Percentiles rank a stretch among this genome's conserved stretches.
Evolutionary conservation across 2,888 invertebrate genomes (phyloP).

Genomic region (Drosophila demipolita): DNA sequence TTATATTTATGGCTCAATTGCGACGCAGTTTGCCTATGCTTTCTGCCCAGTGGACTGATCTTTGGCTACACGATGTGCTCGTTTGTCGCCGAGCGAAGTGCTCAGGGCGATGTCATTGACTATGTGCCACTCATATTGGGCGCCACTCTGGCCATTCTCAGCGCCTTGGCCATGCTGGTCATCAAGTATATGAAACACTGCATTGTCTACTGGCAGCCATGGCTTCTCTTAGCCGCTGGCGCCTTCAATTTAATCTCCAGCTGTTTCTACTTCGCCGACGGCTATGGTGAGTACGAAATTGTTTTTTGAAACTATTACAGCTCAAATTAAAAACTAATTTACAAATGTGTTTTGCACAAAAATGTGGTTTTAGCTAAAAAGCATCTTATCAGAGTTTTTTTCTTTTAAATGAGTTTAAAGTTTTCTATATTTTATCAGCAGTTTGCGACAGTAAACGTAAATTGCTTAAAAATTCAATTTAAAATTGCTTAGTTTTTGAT

Average conservation of each 20-base stretch:
- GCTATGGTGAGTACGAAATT: slow-evolving; percentile 70
- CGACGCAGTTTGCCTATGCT: slow-evolving; percentile 72
- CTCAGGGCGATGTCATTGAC: slow-evolving; percentile 53
- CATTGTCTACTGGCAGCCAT: slow-evolving; percentile 81
- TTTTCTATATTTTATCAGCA: neutral
- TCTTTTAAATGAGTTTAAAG: neutral
- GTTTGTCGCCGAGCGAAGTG: slow-evolving; percentile 74
- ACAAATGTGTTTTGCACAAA: neutral
- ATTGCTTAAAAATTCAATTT: neutral
- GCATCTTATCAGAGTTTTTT: neutral
- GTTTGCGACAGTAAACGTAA: neutral
- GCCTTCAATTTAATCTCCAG: slow-evolving; percentile 79
- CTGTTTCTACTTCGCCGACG: slow-evolving; percentile 82
- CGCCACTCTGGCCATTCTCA: slow-evolving; percentile 64
- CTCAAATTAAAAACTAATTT: neutral
- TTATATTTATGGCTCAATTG: neutral
- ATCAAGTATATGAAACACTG: slow-evolving; percentile 74
- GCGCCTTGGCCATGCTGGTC: slow-evolving; percentile 65
- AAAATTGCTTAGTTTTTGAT: neutral
- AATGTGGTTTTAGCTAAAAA: neutral
- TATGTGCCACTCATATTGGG: slow-evolving; percentile 82
- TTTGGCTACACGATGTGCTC: slow-evolving; percentile 82
- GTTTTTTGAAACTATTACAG: neutral
- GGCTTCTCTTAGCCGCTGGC: slow-evolving; percentile 68
- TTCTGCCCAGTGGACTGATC: slow-evolving; percentile 80